Evolutionary conservation across 2,113 vertebrate species (phyloP).

Genomic region (Myotis lucifugus): DNA sequence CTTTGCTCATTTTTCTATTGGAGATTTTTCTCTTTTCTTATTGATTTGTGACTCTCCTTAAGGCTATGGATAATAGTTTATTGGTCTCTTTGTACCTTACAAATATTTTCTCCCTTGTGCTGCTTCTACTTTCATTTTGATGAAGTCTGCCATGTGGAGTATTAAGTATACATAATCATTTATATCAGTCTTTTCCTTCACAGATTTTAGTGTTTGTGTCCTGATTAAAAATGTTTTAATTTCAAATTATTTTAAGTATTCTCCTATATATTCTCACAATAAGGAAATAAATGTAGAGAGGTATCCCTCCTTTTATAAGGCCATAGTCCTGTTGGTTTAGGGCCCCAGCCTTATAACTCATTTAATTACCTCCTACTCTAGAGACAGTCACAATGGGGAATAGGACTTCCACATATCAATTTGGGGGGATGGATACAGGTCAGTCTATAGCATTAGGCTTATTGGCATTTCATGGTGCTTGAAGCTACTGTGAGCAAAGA

Average conservation of each 20-base stretch:
- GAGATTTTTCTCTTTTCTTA: neutral
- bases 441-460: neutral
- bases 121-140: neutral
- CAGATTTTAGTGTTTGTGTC: neutral
- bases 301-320: neutral
- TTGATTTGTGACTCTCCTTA: neutral
- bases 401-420: neutral
- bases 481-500: neutral
- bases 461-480: neutral
- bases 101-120: neutral
- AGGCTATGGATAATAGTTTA: neutral
- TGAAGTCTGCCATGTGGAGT: neutral
- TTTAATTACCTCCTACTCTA: neutral
- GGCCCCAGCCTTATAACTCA: neutral
- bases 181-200: neutral
- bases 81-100: neutral
- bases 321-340: neutral
- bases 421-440: neutral
- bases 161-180: neutral
- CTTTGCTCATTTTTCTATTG: neutral
- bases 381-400: neutral
- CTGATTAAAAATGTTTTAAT: constrained; percentile 10
- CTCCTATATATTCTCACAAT: neutral
- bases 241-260: neutral
- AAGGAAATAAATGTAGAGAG: neutral